A percentile compares a stretch with the other conserved stretches of the same genome.
These are phyloP conservation scores for Austrolebias charrua DNA, from an alignment of 2,797 vertebrate species.

Conservation along the genomic window DNA sequence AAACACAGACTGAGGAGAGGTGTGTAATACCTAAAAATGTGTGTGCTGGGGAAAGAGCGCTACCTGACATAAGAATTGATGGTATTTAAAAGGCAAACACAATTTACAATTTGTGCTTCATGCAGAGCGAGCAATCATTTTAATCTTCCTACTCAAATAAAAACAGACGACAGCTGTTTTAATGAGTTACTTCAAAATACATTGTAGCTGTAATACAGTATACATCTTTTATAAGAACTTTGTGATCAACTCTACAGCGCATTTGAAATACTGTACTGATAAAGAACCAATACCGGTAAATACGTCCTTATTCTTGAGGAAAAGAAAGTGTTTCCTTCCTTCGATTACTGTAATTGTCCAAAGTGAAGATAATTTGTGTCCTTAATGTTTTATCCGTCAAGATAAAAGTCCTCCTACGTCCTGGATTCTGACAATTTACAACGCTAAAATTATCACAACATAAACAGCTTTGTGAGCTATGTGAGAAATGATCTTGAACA, in stretches of 20 bases:
- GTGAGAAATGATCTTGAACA: background rate
- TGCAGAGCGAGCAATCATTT: background rate
- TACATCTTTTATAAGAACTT: no score
- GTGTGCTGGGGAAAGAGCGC: background rate
- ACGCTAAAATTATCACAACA: conserved; percentile 15
- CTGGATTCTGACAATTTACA: background rate
- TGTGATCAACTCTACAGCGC: no score
- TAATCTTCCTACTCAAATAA: no score
- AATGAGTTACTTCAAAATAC: no score
- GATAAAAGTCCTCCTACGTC: conserved; percentile 7
- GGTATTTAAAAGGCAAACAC: background rate
- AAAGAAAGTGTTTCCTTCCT: no score
- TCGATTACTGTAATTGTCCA: background rate
- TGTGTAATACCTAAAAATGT: background rate
- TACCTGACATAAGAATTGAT: background rate
- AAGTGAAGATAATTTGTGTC: conserved; percentile 17
- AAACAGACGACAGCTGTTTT: no score
- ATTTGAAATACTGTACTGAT: no score
- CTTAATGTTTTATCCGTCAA: conserved; percentile 34
- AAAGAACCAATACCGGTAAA: no score
- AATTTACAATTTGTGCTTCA: background rate
- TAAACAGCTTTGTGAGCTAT: conserved; percentile 2
- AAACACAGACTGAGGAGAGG: background rate
- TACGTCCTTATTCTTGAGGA: no score
- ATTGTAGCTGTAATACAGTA: no score